Evolutionary conservation across 2,113 vertebrate genomes (phyloP), one percentile per base, ranked within the genome.

Genomic region (Noturus placidus): DNA sequence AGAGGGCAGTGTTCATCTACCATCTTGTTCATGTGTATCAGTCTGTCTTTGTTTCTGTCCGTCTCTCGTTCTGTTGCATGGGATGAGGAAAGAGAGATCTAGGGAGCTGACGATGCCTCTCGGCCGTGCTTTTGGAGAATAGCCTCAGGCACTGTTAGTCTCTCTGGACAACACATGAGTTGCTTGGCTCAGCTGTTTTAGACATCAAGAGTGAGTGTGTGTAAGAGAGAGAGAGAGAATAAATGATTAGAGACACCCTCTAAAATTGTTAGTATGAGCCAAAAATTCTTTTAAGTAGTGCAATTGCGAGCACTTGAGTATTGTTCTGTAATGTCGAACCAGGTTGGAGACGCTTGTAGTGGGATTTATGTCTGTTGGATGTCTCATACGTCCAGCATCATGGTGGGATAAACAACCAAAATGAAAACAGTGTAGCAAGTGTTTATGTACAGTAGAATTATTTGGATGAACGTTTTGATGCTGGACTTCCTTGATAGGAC

Each of bases 1-100:
- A 90, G 87, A 83, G 89, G 89, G 80, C 87, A 86, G 80, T 80
- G 84, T 84, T 84, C 65, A 70, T 59, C 86, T 72, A 27, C 70
- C 65, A 19, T 25, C 14, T 77, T 5, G 17, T 56, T 52, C n/a
- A 0, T 76, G 69, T 76, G 54, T 59, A 2, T 81, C 11, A 11
- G 52, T 35, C 54, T 2, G 52, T 80, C 14, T 50, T 46, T 72
- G 11, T 54, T 54, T 54, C 14, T 46, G 22, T 27, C 25, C 13
- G 9, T 76, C 74, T 42, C 30, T 27, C 42, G 33, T 17, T 25
- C 22, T 38, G 56, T 27, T 78, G 77, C 79, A 57, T 69, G 84
- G 63, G 88, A 79, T 25, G 78, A 70, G 61, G 70, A 42, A 30
- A 50, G 50, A 83, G 57, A 67, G 70, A 83, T 78, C 74, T 83